Evolutionary conservation across 2,797 vertebrate species (phyloP), one percentile per base, ranked within the genome.

Genomic region (Coccyzus lansbergi): DNA sequence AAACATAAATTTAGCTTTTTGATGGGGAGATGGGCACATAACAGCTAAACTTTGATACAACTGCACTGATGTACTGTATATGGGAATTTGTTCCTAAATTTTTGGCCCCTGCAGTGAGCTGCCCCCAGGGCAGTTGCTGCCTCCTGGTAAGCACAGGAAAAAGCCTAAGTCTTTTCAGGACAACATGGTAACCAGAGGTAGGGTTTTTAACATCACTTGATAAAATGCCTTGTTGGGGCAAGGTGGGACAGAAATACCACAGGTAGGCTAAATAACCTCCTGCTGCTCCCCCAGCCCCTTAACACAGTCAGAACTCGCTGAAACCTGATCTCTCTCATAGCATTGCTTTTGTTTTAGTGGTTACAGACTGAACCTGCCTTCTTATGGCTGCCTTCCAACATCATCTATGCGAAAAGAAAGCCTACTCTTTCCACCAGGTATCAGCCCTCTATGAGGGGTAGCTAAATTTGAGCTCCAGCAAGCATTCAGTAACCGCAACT

Each of bases 111-210:
- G 1, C 3, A 21, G 18, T 1, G 9, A 78, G 29, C 22, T 76
- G n/a, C 24, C 17, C 0, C 0, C 0, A 2, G 24, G n/a, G 15
- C 18, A 36, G 10, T 1, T 1, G 21, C 70, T 75, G 59, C 29
- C 24, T 52, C 38, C 42, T 8, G 15, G 22, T 26, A 26, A 70
- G 49, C 36, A 26, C 15, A 46, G 36, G 9, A 71, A 36, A 85
- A 86, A 78, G 28, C 17, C 31, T 40, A 67, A 0, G 17, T 51
- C 52, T 15, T 59, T 31, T 42, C 12, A 48, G 29, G 42, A 10
- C 31, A 85, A 79, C 52, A 25, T 4, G 25, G 8, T 29, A 91
- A 69, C 48, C 8, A 49, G 46, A 0, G 0, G 7, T 10, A 65
- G 16, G 10, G 56, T 72, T 72, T 59, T 21, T n/a, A 46, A 67